Evolutionary conservation across 1,140 invertebrate genomes (phyloP), one percentile per base, ranked within the genome.

Genomic region (Zaprionus africanus): DNA sequence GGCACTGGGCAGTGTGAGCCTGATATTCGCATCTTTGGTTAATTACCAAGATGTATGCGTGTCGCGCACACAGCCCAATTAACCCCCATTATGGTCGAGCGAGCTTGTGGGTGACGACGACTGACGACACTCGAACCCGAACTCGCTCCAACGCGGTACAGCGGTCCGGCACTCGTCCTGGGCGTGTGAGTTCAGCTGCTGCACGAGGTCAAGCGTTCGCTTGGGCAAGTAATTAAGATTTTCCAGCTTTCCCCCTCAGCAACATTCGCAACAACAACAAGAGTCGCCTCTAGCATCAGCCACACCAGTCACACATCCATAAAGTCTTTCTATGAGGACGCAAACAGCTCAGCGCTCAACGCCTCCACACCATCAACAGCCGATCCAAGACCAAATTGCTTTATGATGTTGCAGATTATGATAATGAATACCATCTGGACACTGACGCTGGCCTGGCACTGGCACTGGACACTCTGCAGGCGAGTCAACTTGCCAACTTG

Each of bases 31-130:
- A 68, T 80, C 85, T 90, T 90, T 82, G 74, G 72, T 80, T 88
- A 92, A 92, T 92, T 92, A 92, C 84, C 79, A 82, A 92, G 91
- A 92, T 92, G 84, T 86, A 92, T 92, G 91, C 91, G 90, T 92
- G 91, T 92, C 87, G 91, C 82, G 87, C 91, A 87, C 91, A 92
- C 87, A 86, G 87, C 78, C 91, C 88, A 92, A 92, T 92, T 92
- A 92, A 92, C 91, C 91, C 91, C 91, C 91, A 92, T 92, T 92
- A 92, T 76, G 85, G 82, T 68, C 79, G 72, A 76, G 81, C 70
- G 59, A 66, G 71, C 62, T 73, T 71, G 78, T 80, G 70, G 76
- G 74, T 70, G 81, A 77, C 65, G 17, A 43, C n/a, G n/a, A n/a
- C 63, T 68, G 60, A 38, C 41, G 28, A 61, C 71, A 67, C 34